Base-by-base conservation (phyloP, 1,140 invertebrate species). In the Drosophila littoralis region DNA sequence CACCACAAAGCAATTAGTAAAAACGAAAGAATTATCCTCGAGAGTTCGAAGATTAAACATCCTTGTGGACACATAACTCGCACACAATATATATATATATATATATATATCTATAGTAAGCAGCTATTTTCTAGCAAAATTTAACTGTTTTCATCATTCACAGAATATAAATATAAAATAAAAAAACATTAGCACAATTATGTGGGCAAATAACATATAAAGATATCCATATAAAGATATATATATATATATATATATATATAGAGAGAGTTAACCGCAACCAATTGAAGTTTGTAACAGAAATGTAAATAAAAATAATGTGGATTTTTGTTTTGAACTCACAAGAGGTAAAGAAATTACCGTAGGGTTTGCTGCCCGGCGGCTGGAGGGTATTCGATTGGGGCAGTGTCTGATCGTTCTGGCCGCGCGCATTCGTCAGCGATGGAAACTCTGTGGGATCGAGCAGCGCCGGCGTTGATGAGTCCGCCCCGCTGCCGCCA, bases 371-470 rank as follows among this genome's bases (percentile, higher is more conserved):
- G 93, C 96, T 96, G 84, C 96, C 96, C 66, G 96, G 96, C 93
- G 96, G 96, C 66, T 96, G 96, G 94, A 96, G 95, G 71, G 95
- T 94, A 93, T 94, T 96, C 81, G 95, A 94, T 92, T 95, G 96
- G 92, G 95, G 96, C 94, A 95, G 95, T 92, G 82, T 93, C 91
- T 94, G 95, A 93, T 95, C 95, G 93, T 96, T 94, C 85, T 95
- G 95, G 93, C 95, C 94, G 52, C 95, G 94, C 92, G 96, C 94
- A 92, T 96, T 96, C 79, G 97, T 97, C 90, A 98, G 93, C 70
- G 97, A 97, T 74, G 97, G 97, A 93, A 98, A 98, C 93, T 98
- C 97, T 79, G 96, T 97, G 60, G 97, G 94, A 93, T 98, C 97
- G 79, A 98, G 94, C 63, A 97, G 93, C 66, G 97, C 96, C 50